These are phyloP conservation scores for Oreotrochilus melanogaster DNA, from an alignment of 2,113 vertebrate genomes.

Conservation along the genomic window DNA sequence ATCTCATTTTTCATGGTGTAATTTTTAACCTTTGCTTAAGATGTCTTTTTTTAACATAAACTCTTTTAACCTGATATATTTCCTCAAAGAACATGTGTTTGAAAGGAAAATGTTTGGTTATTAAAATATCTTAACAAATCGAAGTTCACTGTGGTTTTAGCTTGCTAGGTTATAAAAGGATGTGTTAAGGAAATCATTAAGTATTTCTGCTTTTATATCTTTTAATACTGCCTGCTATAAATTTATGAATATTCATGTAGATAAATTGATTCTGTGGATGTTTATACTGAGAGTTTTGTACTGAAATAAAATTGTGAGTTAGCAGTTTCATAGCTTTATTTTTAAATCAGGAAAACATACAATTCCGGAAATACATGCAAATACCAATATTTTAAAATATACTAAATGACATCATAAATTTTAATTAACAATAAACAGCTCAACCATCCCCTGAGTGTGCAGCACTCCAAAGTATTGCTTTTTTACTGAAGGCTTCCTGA, in stretches of 20 bases:
- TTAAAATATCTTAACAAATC: neutral
- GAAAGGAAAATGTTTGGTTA: neutral
- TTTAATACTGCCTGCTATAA: neutral
- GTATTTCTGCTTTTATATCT: neutral
- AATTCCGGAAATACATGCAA: neutral
- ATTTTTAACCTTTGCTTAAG: conserved; percentile 62
- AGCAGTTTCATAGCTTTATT: neutral
- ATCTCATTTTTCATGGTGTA: conserved; percentile 43
- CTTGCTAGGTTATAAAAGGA: neutral
- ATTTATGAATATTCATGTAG: neutral
- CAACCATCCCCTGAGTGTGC: neutral
- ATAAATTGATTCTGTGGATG: neutral
- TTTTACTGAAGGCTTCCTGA: neutral
- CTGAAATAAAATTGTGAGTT: neutral
- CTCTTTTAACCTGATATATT: conserved; percentile 16
- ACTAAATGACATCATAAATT: neutral
- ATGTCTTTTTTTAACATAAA: neutral
- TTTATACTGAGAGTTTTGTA: neutral
- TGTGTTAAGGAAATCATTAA: neutral
- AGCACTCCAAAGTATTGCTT: neutral
- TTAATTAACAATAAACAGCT: neutral
- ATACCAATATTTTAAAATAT: neutral
- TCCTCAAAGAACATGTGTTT: neutral
- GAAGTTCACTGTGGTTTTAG: neutral
- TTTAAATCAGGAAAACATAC: neutral